Conservation (phyloP, 2,113 vertebrate species). For the Nycticorax nycticorax region DNA sequence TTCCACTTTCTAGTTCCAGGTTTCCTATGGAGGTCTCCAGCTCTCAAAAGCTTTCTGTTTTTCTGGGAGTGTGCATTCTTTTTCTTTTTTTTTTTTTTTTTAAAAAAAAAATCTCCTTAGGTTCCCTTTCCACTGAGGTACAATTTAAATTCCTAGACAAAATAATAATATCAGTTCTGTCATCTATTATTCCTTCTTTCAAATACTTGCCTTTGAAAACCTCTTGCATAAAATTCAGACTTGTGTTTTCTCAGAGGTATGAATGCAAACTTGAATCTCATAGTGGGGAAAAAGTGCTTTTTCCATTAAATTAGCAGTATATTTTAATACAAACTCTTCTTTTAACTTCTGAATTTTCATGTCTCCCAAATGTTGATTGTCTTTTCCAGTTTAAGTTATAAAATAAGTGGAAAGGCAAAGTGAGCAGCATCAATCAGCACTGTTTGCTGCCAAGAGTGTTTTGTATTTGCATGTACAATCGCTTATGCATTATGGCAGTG, state of each 20-base stretch:
- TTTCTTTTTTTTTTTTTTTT: not conserved
- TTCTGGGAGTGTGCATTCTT: not conserved
- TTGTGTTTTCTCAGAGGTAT: constrained; percentile 46
- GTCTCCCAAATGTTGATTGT: constrained; percentile 36
- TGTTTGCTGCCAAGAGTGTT: constrained; percentile 31
- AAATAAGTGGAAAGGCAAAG: constrained; percentile 42
- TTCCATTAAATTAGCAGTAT: constrained; percentile 32
- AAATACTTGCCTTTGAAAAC: constrained; percentile 56
- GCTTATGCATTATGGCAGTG: constrained; percentile 14
- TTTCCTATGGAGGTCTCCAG: not conserved
- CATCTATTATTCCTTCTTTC: constrained; percentile 32
- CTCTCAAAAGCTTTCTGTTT: constrained; percentile 21
- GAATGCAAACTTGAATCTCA: constrained; percentile 25
- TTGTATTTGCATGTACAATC: constrained; percentile 47
- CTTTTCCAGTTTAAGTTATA: constrained; percentile 51
- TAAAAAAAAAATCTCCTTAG: not conserved
- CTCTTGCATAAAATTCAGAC: constrained; percentile 48
- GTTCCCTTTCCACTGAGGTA: not conserved
- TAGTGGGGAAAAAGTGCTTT: not conserved
- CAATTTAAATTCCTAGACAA: constrained; percentile 44
- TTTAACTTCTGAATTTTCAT: constrained; percentile 45
- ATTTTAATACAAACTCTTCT: constrained; percentile 47
- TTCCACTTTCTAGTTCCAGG: constrained; percentile 11
- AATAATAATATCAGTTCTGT: constrained; percentile 29
- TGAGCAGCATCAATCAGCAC: not conserved